phyloP scores from a whole-genome alignment of 2,888 invertebrate species.

The Acleris laterana region DNA sequence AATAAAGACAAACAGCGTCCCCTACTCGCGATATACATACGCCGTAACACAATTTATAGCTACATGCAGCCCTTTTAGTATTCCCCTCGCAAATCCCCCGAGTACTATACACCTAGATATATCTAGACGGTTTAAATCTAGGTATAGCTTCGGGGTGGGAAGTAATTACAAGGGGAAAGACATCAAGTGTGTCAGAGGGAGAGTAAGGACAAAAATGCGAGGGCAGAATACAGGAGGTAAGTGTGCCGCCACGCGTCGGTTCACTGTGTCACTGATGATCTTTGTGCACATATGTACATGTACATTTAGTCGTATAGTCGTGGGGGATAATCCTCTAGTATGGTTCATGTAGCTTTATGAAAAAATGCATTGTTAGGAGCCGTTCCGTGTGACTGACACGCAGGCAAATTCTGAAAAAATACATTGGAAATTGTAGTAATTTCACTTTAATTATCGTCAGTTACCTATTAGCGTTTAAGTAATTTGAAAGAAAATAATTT shows the following conservation, averaged over 20 bases:
- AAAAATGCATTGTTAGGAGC: too few species aligned
- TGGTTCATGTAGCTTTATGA: too few species aligned
- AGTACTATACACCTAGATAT: conserved; percentile 74
- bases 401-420: too few species aligned
- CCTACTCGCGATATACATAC: conserved; percentile 39
- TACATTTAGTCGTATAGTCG: not conserved
- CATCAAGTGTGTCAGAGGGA: conserved; percentile 82
- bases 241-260: conserved; percentile 79
- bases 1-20: conserved; percentile 58
- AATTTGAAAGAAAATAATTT: too few species aligned
- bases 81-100: conserved; percentile 77
- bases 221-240: conserved; percentile 75
- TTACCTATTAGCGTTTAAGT: too few species aligned
- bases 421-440: too few species aligned
- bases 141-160: conserved; percentile 57
- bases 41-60: conserved; percentile 46
- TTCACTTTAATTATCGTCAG: too few species aligned
- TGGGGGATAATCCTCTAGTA: not conserved
- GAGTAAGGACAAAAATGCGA: conserved; percentile 80
- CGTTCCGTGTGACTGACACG: too few species aligned
- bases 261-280: conserved; percentile 83
- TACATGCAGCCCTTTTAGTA: conserved; percentile 73
- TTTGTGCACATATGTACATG: conserved; percentile 54
- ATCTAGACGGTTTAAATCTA: conserved; percentile 52
- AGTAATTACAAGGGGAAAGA: conserved; percentile 77